A percentile compares a stretch with the other conserved stretches of the same genome.
These are phyloP conservation scores for Scophthalmus maximus DNA, from an alignment of 2,113 vertebrate species.

Conservation along the genomic window DNA sequence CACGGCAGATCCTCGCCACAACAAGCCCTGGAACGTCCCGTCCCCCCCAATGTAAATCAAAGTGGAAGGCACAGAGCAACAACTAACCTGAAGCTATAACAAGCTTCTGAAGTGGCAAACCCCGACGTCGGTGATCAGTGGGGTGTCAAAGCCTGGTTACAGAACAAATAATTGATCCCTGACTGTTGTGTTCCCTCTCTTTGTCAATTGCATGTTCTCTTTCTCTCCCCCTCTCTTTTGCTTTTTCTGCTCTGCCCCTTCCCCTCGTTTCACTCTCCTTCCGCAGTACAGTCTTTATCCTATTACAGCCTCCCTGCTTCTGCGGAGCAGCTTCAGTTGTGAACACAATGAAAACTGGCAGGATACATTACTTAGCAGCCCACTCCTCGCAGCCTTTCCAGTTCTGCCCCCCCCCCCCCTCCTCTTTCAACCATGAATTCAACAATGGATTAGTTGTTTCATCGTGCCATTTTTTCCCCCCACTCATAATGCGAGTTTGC, in stretches of 20 bases:
- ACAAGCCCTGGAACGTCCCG: neutral
- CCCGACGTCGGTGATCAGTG: too few relatives aligned
- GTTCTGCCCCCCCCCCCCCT: constrained; percentile 30
- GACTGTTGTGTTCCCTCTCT: constrained; percentile 10
- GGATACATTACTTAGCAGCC: constrained; percentile 68
- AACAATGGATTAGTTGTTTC: constrained; percentile 44
- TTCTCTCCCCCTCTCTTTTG: constrained; percentile 3
- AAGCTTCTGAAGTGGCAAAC: too few relatives aligned
- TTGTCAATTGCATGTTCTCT: constrained; percentile 4
- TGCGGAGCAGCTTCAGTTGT: constrained; percentile 59
- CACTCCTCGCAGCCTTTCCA: constrained; percentile 46
- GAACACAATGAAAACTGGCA: constrained; percentile 79
- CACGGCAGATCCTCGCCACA: neutral
- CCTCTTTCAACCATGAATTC: constrained; percentile 33
- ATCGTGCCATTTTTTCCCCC: constrained; percentile 23
- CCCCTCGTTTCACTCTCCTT: constrained; percentile 22
- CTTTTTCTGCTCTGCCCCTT: neutral
- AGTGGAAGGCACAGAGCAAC: too few relatives aligned
- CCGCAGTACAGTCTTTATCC: constrained; percentile 76
- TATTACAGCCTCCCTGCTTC: constrained; percentile 69
- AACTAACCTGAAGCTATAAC: too few relatives aligned
- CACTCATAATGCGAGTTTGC: constrained; percentile 21
- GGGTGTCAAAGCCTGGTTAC: constrained; percentile 36
- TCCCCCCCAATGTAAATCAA: neutral
- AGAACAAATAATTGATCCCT: constrained; percentile 44